Conservation (phyloP, 2,797 vertebrate genomes). For the Anguilla megastoma region DNA sequence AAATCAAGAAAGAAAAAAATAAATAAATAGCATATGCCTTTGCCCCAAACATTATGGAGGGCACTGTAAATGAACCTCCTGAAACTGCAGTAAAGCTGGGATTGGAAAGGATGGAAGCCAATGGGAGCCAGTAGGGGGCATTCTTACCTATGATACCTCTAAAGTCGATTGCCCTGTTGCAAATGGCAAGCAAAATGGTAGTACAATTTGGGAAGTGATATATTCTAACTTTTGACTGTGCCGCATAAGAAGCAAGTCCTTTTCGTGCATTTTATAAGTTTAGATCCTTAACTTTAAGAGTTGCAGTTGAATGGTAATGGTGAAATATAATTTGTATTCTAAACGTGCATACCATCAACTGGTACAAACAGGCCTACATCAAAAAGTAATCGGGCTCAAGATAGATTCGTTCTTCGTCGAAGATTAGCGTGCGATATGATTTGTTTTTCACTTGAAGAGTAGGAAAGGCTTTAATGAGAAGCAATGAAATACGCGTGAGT, state of each 20-base stretch:
- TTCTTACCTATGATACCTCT: constrained; percentile 4
- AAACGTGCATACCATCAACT: neutral
- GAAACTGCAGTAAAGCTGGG: neutral
- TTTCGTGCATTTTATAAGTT: neutral
- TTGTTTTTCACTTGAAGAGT: neutral
- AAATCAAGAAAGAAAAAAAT: too few relatives aligned
- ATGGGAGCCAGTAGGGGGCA: constrained; percentile 58
- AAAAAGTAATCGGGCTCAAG: neutral
- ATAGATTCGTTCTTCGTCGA: neutral
- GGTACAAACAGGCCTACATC: neutral
- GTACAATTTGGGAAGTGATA: neutral
- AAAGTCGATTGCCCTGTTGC: neutral
- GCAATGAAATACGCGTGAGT: constrained; percentile 9
- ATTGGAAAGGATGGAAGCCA: neutral
- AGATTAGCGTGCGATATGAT: neutral
- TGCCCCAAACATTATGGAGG: too few relatives aligned
- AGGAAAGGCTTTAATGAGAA: neutral
- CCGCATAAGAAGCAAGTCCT: neutral
- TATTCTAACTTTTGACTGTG: neutral
- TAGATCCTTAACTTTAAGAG: neutral
- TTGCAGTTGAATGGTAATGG: neutral
- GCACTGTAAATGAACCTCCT: too few relatives aligned
- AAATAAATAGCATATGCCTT: too few relatives aligned
- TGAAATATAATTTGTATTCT: neutral
- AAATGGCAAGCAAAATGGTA: neutral